phyloP scores from a whole-genome alignment of 1,140 invertebrate species.

The Drosophila malerkotliana region DNA sequence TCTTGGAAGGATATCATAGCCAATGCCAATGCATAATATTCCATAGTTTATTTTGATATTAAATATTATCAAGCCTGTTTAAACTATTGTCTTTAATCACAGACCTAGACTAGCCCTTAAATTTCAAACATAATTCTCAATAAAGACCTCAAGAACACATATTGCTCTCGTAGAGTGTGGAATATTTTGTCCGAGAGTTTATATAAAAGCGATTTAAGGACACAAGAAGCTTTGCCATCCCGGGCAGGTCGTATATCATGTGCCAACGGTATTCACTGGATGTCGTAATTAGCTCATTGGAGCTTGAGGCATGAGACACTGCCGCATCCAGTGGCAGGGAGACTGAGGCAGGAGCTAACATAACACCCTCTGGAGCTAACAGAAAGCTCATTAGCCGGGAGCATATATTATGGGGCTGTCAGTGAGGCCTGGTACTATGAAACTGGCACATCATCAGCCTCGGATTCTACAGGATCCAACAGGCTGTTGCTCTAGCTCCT shows the following conservation, averaged over 20 bases:
- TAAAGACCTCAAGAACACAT: background rate
- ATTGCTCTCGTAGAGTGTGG: constrained; percentile 8
- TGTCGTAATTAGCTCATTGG: constrained; percentile 52
- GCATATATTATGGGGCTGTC: constrained; percentile 62
- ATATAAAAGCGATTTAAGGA: constrained; percentile 42
- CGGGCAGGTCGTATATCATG: constrained; percentile 40
- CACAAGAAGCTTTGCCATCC: constrained; percentile 11
- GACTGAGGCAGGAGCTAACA: background rate
- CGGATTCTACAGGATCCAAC: constrained; percentile 29
- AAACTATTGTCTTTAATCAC: too few species aligned
- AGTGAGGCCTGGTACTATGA: constrained; percentile 36
- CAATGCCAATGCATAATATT: too few species aligned
- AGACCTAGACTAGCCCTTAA: too few species aligned
- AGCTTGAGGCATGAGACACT: constrained; percentile 23
- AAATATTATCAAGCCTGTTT: too few species aligned
- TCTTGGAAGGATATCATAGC: background rate
- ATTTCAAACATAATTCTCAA: background rate
- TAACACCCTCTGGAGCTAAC: constrained; percentile 26
- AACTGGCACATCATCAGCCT: constrained; percentile 34
- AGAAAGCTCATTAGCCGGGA: constrained; percentile 70
- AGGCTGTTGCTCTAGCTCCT: constrained; percentile 46
- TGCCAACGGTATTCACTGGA: constrained; percentile 32
- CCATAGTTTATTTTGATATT: too few species aligned
- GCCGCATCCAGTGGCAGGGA: constrained; percentile 13
- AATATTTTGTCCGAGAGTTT: constrained; percentile 28